Conservation (phyloP, 2,113 vertebrate genomes). For the Cettia cetti region DNA sequence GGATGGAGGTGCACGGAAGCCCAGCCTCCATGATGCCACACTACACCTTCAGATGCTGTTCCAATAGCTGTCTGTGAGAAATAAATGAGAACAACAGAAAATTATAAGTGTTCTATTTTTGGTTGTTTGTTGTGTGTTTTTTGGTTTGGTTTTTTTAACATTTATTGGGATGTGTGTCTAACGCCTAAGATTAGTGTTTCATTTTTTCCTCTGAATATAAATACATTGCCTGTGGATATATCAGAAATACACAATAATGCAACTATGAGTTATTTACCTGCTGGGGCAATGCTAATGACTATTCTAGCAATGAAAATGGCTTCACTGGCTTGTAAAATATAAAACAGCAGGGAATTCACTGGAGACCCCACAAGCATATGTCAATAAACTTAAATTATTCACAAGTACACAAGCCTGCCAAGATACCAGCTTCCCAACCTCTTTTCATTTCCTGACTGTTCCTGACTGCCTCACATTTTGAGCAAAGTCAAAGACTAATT, state of each 20-base stretch:
- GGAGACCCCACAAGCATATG: background rate
- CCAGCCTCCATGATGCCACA: background rate
- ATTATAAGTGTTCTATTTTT: background rate
- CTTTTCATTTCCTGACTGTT: background rate
- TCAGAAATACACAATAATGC: background rate
- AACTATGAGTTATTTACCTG: background rate
- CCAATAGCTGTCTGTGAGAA: background rate
- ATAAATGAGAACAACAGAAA: background rate
- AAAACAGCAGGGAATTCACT: background rate
- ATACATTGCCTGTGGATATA: background rate
- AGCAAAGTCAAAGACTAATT: background rate
- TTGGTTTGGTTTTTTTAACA: fast-evolving
- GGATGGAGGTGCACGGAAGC: background rate
- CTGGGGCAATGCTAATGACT: background rate
- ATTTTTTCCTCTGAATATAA: background rate
- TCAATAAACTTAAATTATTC: constrained; percentile 13
- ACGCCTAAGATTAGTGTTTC: background rate
- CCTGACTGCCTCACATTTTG: background rate
- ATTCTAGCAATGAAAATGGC: background rate
- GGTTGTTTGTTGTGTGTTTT: background rate
- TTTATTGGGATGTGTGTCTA: background rate
- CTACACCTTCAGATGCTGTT: background rate
- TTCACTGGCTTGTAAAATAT: constrained; percentile 17
- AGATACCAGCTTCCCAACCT: background rate
- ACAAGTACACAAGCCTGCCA: background rate